phyloP scores from a whole-genome alignment of 1,140 invertebrate genomes.

The Planococcus citri region DNA sequence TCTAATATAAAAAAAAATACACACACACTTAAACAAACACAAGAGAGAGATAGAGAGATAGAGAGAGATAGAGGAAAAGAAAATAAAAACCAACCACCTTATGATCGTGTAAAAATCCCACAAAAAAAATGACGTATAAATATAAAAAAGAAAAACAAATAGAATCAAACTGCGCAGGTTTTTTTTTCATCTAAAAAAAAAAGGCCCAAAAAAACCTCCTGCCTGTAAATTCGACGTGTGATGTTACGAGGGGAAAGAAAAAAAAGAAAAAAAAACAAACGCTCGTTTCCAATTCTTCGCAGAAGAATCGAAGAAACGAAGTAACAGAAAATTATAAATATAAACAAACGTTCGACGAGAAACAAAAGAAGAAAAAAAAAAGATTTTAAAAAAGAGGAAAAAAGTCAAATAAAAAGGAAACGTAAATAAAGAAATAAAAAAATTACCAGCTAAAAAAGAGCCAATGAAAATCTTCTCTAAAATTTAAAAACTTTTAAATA shows the following conservation, averaged over 20 bases:
- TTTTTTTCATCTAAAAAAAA: too few species aligned
- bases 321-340: too few species aligned
- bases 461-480: neutral
- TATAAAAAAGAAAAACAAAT: neutral
- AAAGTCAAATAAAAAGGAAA: neutral
- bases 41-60: too few species aligned
- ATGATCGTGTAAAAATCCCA: neutral
- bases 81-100: neutral
- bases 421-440: conserved; percentile 7
- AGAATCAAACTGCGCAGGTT: neutral
- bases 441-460: conserved; percentile 7
- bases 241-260: too few species aligned
- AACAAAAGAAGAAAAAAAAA: neutral
- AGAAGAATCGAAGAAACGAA: neutral
- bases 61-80: too few species aligned
- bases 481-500: neutral
- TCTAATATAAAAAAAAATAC: neutral
- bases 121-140: neutral
- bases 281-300: neutral
- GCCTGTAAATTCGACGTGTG: neutral
- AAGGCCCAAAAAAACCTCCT: neutral
- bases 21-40: neutral
- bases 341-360: neutral
- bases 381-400: neutral
- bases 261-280: too few species aligned